Conservation (phyloP, 2,888 invertebrate genomes). For the Anodontia alba region DNA sequence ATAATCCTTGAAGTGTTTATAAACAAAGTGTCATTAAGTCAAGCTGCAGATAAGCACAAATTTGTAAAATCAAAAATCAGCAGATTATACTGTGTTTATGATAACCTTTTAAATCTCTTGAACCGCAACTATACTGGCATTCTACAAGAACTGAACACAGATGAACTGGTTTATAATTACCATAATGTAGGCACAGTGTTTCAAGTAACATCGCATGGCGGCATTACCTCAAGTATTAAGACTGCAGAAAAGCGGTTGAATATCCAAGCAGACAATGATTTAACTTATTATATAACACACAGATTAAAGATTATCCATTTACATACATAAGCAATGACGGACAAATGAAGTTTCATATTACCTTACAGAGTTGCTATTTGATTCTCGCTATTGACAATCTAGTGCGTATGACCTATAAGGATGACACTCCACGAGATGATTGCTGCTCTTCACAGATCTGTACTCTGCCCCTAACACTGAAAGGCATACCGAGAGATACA, state of each 20-base stretch:
- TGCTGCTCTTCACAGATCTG: too few species aligned
- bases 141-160: neutral
- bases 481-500: too few species aligned
- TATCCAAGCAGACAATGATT: neutral
- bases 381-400: neutral
- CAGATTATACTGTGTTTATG: neutral
- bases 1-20: neutral
- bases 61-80: neutral
- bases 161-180: conserved; percentile 2
- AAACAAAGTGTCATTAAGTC: neutral
- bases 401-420: neutral
- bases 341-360: neutral
- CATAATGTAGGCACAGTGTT: conserved; percentile 4
- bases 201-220: neutral
- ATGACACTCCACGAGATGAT: too few species aligned
- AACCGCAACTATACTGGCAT: neutral
- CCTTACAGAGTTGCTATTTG: neutral
- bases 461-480: too few species aligned
- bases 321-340: neutral
- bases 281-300: neutral
- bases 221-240: neutral
- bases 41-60: neutral
- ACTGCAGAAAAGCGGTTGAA: neutral
- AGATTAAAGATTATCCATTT: neutral
- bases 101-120: neutral